Base-by-base conservation (phyloP, 2,888 invertebrate species). In the Synanthedon vespiformis region DNA sequence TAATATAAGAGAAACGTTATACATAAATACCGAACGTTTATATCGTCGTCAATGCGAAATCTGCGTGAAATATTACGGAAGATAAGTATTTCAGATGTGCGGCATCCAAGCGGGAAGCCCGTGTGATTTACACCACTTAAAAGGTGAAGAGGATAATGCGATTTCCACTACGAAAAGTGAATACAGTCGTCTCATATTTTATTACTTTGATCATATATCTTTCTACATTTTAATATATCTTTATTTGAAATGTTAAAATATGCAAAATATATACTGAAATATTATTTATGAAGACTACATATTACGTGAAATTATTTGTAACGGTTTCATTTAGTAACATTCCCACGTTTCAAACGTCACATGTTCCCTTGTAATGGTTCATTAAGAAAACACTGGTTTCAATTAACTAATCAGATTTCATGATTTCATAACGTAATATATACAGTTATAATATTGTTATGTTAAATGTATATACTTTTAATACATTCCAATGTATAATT, bases 291-390 rank as follows among this genome's bases (percentile, higher is more conserved):
- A 34, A 34, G 2, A 34, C 10, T 22, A 34, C 10, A 34, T 34
- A 34, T 34, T 34, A 34, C 10, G 22, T 22, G 8, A 34, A 34
- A 34, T 34, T 34, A 34, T 34, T 34, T 34, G 8, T 34, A 13
- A 13, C 44, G 44, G 44, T 22, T 48, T 18, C 48, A 68, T 72
- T 72, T 63, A 58, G 65, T 65, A 60, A 61, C 53, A 10, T 80
- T 83, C 83, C 80, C 80, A 83, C 80, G 77, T 67, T 68, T 55
- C 64, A 64, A 71, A 64, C 75, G 73, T 80, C 82, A 79, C 70
- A 65, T 70, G 70, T 68, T 69, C 61, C 57, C 64, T 64, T 64
- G 64, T 65, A 68, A 72, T 69, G 72, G 69, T 64, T 65, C 73
- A 74, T 75, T 74, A 72, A 67, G 58, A 67, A 69, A 72, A 68